These are phyloP conservation scores for Chrysolina americana DNA, from an alignment of 2,888 invertebrate genomes.

Conservation along the genomic window DNA sequence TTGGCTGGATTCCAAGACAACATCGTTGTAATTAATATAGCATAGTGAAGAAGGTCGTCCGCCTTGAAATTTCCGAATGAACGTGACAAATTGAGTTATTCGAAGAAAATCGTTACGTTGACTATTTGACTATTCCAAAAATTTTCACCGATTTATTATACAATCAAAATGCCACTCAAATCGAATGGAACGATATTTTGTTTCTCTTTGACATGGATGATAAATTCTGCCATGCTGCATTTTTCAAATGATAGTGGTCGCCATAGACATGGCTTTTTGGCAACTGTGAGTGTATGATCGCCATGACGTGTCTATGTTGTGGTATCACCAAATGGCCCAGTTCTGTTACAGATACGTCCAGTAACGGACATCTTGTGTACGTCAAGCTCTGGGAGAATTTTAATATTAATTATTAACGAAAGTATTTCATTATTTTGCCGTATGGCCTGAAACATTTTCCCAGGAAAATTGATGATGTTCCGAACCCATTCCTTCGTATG, in stretches of 20 bases:
- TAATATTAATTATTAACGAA: too few species aligned
- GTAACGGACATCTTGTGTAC: too few species aligned
- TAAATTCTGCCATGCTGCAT: neutral
- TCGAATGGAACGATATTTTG: neutral
- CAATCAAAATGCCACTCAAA: neutral
- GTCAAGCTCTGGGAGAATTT: too few species aligned
- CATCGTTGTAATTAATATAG: constrained; percentile 28
- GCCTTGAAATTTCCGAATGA: constrained; percentile 21
- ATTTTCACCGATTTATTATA: constrained; percentile 11
- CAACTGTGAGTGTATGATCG: neutral
- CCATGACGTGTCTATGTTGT: neutral
- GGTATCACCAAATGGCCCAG: too few species aligned
- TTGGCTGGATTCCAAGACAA: constrained; percentile 18
- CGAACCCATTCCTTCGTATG: too few species aligned
- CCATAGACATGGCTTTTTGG: neutral
- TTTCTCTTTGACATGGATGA: neutral
- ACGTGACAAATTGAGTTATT: constrained; percentile 15
- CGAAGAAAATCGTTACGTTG: constrained; percentile 1
- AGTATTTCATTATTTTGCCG: too few species aligned
- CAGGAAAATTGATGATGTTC: too few species aligned
- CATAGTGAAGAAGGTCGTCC: constrained; percentile 32
- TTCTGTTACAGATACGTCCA: too few species aligned
- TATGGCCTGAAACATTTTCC: too few species aligned
- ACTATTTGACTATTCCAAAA: neutral
- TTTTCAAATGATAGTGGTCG: neutral